These are phyloP conservation scores for Priocnemis perturbator DNA, from an alignment of 2,888 invertebrate species.

Conservation along the genomic window DNA sequence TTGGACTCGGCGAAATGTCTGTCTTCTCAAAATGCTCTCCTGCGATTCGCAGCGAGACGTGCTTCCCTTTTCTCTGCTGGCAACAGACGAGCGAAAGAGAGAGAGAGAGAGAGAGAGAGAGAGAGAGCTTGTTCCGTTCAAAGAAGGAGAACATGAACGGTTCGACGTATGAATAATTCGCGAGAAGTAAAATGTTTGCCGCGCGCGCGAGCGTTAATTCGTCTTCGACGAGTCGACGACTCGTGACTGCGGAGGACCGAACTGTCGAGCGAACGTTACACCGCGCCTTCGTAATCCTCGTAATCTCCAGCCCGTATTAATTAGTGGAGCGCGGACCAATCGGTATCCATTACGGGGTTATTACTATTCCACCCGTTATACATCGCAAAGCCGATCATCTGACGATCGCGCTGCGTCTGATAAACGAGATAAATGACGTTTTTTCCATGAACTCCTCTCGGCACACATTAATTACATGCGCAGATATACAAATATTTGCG, in stretches of 20 bases:
- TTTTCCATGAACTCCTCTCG: not conserved
- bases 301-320: constrained; percentile 56
- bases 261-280: constrained; percentile 17
- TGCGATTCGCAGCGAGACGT: constrained; percentile 22
- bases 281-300: constrained; percentile 47
- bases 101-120: too few species aligned
- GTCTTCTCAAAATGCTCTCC: not conserved
- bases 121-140: not conserved
- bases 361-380: constrained; percentile 58
- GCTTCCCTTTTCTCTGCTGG: constrained; percentile 18
- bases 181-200: too few species aligned
- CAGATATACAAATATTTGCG: too few species aligned
- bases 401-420: not conserved
- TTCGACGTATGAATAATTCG: too few species aligned
- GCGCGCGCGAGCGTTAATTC: too few species aligned
- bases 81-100: not conserved
- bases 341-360: constrained; percentile 58
- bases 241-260: not conserved
- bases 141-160: too few species aligned
- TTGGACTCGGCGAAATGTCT: constrained; percentile 41
- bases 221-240: too few species aligned
- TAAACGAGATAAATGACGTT: constrained; percentile 24
- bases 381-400: constrained; percentile 18
- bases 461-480: too few species aligned
- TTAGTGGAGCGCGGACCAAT: constrained; percentile 59